Percentiles rank a stretch among this genome's conserved stretches.
phyloP scores from a whole-genome alignment of 2,113 vertebrate genomes.

The Synchiropus splendidus region DNA sequence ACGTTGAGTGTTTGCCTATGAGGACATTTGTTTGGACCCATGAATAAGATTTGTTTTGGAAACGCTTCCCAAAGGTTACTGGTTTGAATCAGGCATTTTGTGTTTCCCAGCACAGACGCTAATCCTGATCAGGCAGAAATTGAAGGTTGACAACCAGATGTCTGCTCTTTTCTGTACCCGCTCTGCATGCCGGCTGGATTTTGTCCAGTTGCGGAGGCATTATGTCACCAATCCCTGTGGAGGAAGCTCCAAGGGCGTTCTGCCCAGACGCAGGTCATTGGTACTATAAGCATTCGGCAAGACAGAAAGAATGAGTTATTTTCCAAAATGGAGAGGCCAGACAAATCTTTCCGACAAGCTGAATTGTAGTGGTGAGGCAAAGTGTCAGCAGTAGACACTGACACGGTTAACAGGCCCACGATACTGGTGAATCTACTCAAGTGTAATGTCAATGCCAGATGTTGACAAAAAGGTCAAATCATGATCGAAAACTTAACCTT shows the following conservation, averaged over 20 bases:
- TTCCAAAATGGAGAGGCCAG: constrained; percentile 1
- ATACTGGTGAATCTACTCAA: too few relatives aligned
- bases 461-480: too few relatives aligned
- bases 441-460: too few relatives aligned
- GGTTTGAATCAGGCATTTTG: constrained; percentile 13
- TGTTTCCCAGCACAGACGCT: constrained; percentile 26
- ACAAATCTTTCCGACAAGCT: background rate
- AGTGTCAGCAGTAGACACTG: too few relatives aligned
- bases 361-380: too few relatives aligned
- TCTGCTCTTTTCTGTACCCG: constrained; percentile 23
- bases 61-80: constrained; percentile 5
- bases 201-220: constrained; percentile 31
- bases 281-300: constrained; percentile 14
- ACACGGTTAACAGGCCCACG: too few relatives aligned
- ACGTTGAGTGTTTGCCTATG: too few relatives aligned
- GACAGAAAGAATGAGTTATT: constrained; percentile 13
- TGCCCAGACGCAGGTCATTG: constrained; percentile 11
- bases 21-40: too few relatives aligned
- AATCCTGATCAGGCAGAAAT: constrained; percentile 34
- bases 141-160: constrained; percentile 36
- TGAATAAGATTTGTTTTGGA: too few relatives aligned
- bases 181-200: constrained; percentile 36
- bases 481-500: too few relatives aligned
- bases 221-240: constrained; percentile 29
- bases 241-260: constrained; percentile 14